Evolutionary conservation across 2,797 vertebrate species (phyloP), one percentile per base, ranked within the genome.

Genomic region (Ptychobarbus kaznakovi): DNA sequence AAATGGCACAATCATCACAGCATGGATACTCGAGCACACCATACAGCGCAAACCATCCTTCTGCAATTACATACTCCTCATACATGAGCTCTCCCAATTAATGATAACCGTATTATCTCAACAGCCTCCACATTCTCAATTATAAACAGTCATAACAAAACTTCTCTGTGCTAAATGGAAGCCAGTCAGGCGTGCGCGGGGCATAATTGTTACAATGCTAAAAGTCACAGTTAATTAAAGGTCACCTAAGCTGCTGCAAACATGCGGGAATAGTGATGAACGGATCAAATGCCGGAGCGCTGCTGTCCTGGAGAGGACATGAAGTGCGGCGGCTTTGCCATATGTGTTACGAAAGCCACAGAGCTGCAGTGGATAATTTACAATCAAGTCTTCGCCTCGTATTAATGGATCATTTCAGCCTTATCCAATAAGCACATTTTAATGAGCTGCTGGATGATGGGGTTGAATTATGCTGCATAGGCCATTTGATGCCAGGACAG

Each of bases 151-250:
- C 86, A 87, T 89, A 87, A 87, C 83, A 77, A 89, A 88, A 81
- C 79, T 69, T 86, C 87, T 86, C 80, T 32, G 79, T 75, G 53
- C 86, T 88, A 86, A 88, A 90, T 88, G 76, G 89, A 90, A 89
- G 65, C 84, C 65, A 80, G 86, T 76, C 86, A 89, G 84, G 90
- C 90, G 42, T 88, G 88, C 38, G 42, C 65, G 35, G 53, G 82
- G 84, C 86, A 80, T 89, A 90, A 90, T 90, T 89, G 86, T 89
- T 86, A 86, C 88, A 86, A 89, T 89, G 88, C 85, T 88, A 88
- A 88, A 89, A 90, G 90, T 88, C 88, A 90, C 86, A 81, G 72
- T 88, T 89, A 89, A 89, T 89, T 89, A 90, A 90, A 89, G 90
- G 90, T 90, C 90, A 90, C 82, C 87, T 87, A 88, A 81, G 86